phyloP scores from a whole-genome alignment of 1,140 invertebrate species.

The Hestina assimilis region DNA sequence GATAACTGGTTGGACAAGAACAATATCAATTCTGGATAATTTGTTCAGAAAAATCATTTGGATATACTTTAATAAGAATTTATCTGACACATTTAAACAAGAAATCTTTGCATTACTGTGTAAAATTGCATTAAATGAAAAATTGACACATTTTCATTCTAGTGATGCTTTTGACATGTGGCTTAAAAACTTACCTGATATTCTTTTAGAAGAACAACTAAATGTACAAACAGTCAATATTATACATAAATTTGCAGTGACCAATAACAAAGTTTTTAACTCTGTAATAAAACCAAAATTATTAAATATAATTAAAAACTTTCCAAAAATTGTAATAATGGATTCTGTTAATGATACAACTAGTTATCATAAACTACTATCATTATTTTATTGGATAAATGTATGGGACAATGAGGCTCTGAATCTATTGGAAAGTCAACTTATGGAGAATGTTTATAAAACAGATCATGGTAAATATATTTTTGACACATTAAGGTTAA shows the following conservation, averaged over 20 bases:
- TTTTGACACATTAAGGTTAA: conserved; percentile 57
- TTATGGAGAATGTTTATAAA: conserved; percentile 57
- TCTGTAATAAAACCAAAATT: conserved; percentile 59
- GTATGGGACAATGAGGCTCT: conserved; percentile 66
- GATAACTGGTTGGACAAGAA: conserved; percentile 59
- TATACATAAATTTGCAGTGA: conserved; percentile 67
- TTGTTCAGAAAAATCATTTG: conserved; percentile 68
- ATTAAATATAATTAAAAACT: conserved; percentile 60
- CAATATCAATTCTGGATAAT: conserved; percentile 45
- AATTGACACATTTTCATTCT: conserved; percentile 58
- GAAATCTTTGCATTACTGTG: conserved; percentile 71
- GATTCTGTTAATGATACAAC: conserved; percentile 39
- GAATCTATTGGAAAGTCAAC: conserved; percentile 66
- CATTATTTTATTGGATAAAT: conserved; percentile 70
- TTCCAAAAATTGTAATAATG: conserved; percentile 63
- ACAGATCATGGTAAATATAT: conserved; percentile 59
- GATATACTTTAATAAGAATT: conserved; percentile 60
- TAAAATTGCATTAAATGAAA: conserved; percentile 66
- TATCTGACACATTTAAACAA: conserved; percentile 52
- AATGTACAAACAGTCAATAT: conserved; percentile 65
- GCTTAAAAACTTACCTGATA: conserved; percentile 70
- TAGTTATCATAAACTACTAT: conserved; percentile 63
- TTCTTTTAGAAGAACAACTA: conserved; percentile 61
- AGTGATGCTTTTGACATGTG: conserved; percentile 61
- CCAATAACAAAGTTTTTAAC: conserved; percentile 66